A percentile compares a stretch with the other conserved stretches of the same genome.
These are phyloP conservation scores for Aleiodes testaceus DNA, from an alignment of 2,888 invertebrate genomes.

Conservation along the genomic window DNA sequence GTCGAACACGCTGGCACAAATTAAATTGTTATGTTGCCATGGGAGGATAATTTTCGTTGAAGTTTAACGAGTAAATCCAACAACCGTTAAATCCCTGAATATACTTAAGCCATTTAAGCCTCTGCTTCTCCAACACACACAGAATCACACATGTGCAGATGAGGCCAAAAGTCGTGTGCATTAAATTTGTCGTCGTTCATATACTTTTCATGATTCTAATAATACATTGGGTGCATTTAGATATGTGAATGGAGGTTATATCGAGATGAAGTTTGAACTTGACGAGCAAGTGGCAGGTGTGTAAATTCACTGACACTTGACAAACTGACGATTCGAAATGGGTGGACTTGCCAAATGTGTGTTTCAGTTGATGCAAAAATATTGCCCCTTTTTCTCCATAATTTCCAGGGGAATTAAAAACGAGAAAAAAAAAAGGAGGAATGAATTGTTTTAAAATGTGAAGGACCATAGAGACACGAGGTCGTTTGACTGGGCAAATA, in stretches of 20 bases:
- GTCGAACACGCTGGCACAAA: slow-evolving; percentile 5
- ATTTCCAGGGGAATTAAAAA: background rate
- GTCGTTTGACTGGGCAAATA: slow-evolving; percentile 52
- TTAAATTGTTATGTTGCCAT: slow-evolving; percentile 10
- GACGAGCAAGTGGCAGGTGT: slow-evolving; percentile 64
- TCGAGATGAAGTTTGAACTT: slow-evolving; percentile 32
- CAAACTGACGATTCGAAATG: slow-evolving; percentile 70
- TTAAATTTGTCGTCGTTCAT: slow-evolving; percentile 37
- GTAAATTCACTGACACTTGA: slow-evolving; percentile 62
- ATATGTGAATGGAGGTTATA: slow-evolving; percentile 11
- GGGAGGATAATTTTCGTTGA: slow-evolving; percentile 12
- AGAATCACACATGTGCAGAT: no score
- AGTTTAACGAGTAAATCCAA: slow-evolving; percentile 10
- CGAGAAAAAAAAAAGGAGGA: slow-evolving; percentile 1
- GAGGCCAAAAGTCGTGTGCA: background rate
- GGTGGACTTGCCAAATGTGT: slow-evolving; percentile 60
- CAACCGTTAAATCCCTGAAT: slow-evolving; percentile 37
- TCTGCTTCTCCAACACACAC: background rate
- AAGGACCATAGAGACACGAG: slow-evolving; percentile 52
- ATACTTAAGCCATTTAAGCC: slow-evolving; percentile 20
- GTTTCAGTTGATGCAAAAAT: slow-evolving; percentile 38
- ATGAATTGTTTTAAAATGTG: slow-evolving; percentile 23
- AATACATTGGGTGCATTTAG: slow-evolving; percentile 27
- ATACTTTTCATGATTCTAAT: slow-evolving; percentile 30
- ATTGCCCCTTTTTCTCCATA: slow-evolving; percentile 1